Evolutionary conservation across 2,888 invertebrate species (phyloP), one percentile per base, ranked within the genome.

Genomic region (Antheraea assamensis): DNA sequence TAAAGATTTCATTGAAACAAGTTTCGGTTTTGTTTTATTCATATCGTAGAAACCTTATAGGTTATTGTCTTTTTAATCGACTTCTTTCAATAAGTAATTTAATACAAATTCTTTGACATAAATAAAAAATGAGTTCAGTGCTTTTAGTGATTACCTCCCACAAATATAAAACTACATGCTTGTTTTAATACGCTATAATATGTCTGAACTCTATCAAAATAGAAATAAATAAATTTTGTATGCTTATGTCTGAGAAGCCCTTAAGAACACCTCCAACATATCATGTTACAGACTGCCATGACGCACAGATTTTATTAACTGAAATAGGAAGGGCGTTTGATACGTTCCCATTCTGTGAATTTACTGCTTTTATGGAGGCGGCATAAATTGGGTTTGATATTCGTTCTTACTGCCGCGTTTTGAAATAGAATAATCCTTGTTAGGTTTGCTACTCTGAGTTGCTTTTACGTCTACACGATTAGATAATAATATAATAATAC

Each of bases 381-480:
- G 76, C 75, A 77, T 76, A 77, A 77, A 78, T 78, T 75, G 76
- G 78, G 75, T 77, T 79, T 78, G 74, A 76, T 76, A 76, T 70
- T 76, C 77, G 75, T 74, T 74, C 76, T 74, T 77, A 75, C 74
- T 72, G 75, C 73, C 75, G 74, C 30, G 49, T 73, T 31, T 31
- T 58, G 58, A 49, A 73, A 70, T 73, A 73, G 31, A 55, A 58
- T 68, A 68, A 68, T 68, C 68, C 68, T 68, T 68, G 68, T 68
- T 68, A 68, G 68, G 21, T 35, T 21, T 35, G 68, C n/a, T 35
- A n/a, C 68, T 35, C 35, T n/a, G 35, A 21, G 68, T 35, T 35
- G 8, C 21, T 68, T 68, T 68, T 30, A 30, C 61, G 61, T 64
- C 61, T 30, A 64, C 30, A 30, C 19, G 17, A 15, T 64, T 64